These are phyloP conservation scores for Geococcyx californianus DNA, from an alignment of 2,113 vertebrate genomes.

Conservation along the genomic window DNA sequence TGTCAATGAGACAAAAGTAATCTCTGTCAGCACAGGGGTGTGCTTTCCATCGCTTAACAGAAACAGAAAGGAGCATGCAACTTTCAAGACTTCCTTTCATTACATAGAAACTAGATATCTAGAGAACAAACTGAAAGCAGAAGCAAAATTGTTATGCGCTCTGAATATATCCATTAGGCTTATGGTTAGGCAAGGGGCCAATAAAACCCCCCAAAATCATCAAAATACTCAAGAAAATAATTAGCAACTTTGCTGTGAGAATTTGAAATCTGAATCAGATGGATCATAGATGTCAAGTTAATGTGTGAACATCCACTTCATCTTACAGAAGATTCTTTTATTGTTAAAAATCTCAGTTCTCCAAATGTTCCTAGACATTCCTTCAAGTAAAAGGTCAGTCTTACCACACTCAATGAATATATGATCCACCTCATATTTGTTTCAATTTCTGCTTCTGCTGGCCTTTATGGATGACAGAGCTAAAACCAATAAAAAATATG, in stretches of 20 bases:
- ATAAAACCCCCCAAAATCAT: too few relatives aligned
- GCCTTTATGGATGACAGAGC: background rate
- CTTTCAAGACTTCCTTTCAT: conserved; percentile 7
- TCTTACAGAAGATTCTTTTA: background rate
- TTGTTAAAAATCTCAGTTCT: background rate
- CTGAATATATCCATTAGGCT: background rate
- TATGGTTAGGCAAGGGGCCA: background rate
- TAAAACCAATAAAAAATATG: background rate
- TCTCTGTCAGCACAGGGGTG: background rate
- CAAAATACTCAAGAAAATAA: background rate
- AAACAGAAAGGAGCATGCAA: background rate
- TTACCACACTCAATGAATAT: background rate
- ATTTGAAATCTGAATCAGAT: background rate
- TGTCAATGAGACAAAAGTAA: background rate
- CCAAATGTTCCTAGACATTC: background rate
- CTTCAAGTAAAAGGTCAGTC: background rate
- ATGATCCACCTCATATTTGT: background rate
- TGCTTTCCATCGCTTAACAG: background rate
- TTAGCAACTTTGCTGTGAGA: background rate
- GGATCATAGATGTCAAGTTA: background rate
- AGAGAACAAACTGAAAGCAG: background rate
- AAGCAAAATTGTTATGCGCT: background rate
- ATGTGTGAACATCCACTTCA: background rate
- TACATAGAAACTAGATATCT: background rate
- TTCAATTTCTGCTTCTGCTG: background rate